A percentile compares a stretch with the other conserved stretches of the same genome.
Conservation (phyloP, 2,797 vertebrate species). For the Acanthopagrus latus region DNA sequence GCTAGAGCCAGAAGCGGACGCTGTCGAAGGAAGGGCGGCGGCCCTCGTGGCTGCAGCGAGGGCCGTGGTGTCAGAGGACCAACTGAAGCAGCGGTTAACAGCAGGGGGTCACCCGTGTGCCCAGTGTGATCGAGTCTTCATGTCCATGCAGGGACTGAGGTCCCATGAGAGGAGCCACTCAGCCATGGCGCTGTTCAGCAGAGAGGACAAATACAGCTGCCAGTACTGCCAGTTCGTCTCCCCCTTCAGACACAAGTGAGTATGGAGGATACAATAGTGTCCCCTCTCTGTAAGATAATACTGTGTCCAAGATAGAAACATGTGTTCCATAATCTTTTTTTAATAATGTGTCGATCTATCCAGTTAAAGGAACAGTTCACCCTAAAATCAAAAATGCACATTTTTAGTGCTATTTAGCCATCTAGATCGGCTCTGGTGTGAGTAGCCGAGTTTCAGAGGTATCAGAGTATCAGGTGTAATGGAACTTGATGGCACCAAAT, state of each 20-base stretch:
- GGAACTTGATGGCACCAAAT: too few relatives aligned
- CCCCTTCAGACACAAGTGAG: slow-evolving; percentile 99
- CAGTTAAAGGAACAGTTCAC: neutral
- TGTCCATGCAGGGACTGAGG: slow-evolving; percentile 99
- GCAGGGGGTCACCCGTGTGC: slow-evolving; percentile 94
- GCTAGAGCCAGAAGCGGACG: slow-evolving; percentile 42
- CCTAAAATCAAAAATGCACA: too few relatives aligned
- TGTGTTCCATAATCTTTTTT: neutral
- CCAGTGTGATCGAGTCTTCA: slow-evolving; percentile 96
- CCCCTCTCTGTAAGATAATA: neutral
- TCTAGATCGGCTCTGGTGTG: too few relatives aligned
- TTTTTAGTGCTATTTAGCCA: too few relatives aligned
- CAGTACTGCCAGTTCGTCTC: slow-evolving; percentile 99
- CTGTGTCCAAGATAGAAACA: neutral
- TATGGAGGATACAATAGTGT: slow-evolving; percentile 25
- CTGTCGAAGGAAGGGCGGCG: slow-evolving; percentile 51
- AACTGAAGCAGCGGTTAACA: slow-evolving; percentile 88
- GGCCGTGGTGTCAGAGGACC: slow-evolving; percentile 75
- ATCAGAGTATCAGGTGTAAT: too few relatives aligned
- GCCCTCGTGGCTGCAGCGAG: slow-evolving; percentile 81
- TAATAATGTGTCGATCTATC: neutral
- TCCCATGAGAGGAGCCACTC: slow-evolving; percentile 99
- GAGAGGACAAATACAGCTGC: slow-evolving; percentile 98
- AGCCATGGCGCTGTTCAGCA: slow-evolving; percentile 93
- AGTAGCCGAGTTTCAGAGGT: too few relatives aligned